phyloP scores from a whole-genome alignment of 2,797 vertebrate species.

The Brotogeris chrysoptera region DNA sequence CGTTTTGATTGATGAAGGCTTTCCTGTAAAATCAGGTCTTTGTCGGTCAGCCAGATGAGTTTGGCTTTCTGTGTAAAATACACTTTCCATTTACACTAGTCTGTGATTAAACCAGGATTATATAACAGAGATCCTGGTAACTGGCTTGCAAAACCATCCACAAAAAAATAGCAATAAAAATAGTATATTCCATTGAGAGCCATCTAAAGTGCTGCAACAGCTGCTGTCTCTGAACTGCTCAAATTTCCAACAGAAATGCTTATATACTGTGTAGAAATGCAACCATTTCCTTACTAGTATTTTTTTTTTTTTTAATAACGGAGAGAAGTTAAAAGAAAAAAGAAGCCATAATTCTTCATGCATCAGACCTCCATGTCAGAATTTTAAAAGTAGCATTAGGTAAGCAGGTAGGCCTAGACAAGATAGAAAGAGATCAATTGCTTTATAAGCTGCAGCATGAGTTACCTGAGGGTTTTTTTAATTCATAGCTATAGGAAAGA shows the following conservation, averaged over 20 bases:
- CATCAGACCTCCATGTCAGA: not conserved
- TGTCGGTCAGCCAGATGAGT: not conserved
- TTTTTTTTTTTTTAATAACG: not conserved
- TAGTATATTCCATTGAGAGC: not conserved
- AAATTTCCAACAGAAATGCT: not conserved
- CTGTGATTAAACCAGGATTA: conserved; percentile 24
- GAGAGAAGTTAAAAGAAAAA: not conserved
- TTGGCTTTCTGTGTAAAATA: not conserved
- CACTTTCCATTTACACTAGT: not conserved
- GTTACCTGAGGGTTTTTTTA: not conserved
- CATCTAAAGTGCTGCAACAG: not conserved
- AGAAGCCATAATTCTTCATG: not conserved
- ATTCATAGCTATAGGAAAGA: not conserved
- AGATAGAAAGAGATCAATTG: not conserved
- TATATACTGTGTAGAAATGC: not conserved
- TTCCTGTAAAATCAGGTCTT: not conserved
- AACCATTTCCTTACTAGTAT: not conserved
- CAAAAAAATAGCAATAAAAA: not conserved
- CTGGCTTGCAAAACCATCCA: conserved; percentile 13
- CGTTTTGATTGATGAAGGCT: not conserved
- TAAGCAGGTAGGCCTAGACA: not conserved
- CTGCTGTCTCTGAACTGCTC: not conserved
- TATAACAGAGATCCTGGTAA: conserved; percentile 8
- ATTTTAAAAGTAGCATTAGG: not conserved
- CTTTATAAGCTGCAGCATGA: not conserved